Percentiles rank a stretch among this genome's conserved stretches.
Conservation (phyloP, 2,797 vertebrate genomes). For the Galagoides demidoff region DNA sequence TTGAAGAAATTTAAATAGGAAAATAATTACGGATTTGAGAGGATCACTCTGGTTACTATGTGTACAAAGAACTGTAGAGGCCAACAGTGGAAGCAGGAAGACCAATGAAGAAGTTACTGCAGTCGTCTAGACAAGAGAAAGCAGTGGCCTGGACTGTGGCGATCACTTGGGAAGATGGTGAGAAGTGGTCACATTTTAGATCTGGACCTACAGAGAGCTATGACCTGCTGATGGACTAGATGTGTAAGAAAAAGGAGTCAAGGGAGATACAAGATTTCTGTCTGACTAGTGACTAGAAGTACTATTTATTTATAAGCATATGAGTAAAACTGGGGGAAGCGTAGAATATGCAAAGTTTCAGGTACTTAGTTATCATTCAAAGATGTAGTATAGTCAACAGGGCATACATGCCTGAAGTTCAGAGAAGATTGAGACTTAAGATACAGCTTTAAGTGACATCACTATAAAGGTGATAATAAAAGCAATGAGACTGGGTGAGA, state of each 20-base stretch:
- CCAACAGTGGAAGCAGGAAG: not conserved
- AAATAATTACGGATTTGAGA: not conserved
- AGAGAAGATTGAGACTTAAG: slow-evolving; percentile 6
- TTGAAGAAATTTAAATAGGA: not conserved
- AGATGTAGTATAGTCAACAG: not conserved
- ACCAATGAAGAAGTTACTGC: not conserved
- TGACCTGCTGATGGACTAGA: not conserved
- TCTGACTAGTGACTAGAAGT: not conserved
- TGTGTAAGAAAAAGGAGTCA: not conserved
- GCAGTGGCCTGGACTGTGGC: not conserved
- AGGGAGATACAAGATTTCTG: not conserved
- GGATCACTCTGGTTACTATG: not conserved
- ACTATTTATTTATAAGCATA: not conserved
- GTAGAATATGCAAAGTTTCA: not conserved
- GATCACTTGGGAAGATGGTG: not conserved
- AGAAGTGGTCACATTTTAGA: not conserved
- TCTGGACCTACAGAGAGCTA: not conserved
- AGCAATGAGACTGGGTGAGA: not conserved
- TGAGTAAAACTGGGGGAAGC: not conserved
- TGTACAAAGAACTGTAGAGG: not conserved
- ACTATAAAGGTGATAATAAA: not conserved
- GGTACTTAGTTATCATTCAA: not conserved
- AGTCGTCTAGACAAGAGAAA: not conserved
- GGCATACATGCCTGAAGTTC: not conserved
- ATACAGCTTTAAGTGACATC: not conserved